These are phyloP conservation scores for Syngnathus scovelli DNA, from an alignment of 2,113 vertebrate genomes.

Conservation along the genomic window DNA sequence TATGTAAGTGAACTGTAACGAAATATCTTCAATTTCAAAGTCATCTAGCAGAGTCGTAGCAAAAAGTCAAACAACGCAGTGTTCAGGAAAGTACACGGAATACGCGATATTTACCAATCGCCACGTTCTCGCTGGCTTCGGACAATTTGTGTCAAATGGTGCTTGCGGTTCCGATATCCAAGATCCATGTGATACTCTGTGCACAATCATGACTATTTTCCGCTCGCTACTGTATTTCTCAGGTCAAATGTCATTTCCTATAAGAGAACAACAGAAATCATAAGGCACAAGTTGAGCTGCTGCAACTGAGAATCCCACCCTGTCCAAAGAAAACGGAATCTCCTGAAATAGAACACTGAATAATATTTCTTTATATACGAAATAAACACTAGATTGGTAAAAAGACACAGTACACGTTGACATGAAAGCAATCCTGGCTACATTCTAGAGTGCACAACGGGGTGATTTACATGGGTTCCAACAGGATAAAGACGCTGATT, in stretches of 20 bases:
- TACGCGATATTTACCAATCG: slow-evolving; percentile 17
- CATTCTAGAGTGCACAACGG: slow-evolving; percentile 65
- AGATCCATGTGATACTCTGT: slow-evolving; percentile 46
- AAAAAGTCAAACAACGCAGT: slow-evolving; percentile 5
- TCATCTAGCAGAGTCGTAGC: slow-evolving; percentile 24
- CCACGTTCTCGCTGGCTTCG: slow-evolving; percentile 29
- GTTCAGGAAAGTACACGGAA: slow-evolving; percentile 23
- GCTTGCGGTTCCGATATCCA: slow-evolving; percentile 39
- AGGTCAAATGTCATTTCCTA: slow-evolving; percentile 60
- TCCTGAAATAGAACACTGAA: slow-evolving; percentile 41
- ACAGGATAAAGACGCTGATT: slow-evolving; percentile 52
- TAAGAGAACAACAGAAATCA: slow-evolving; percentile 72
- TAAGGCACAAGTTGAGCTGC: slow-evolving; percentile 75
- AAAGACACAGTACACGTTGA: slow-evolving; percentile 41
- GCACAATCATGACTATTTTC: slow-evolving; percentile 48
- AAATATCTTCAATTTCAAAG: slow-evolving; percentile 27
- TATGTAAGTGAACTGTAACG: slow-evolving; percentile 21
- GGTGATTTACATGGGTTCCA: slow-evolving; percentile 58
- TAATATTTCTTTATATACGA: slow-evolving; percentile 13
- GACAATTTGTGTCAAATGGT: slow-evolving; percentile 28
- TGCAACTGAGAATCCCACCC: slow-evolving; percentile 62
- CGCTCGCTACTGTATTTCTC: slow-evolving; percentile 41
- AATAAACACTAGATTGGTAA: slow-evolving; percentile 53
- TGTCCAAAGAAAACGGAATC: slow-evolving; percentile 33
- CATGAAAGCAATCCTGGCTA: slow-evolving; percentile 46